Evolutionary conservation across 2,113 vertebrate genomes (phyloP), one percentile per base, ranked within the genome.

Genomic region (Misgurnus anguillicaudatus): DNA sequence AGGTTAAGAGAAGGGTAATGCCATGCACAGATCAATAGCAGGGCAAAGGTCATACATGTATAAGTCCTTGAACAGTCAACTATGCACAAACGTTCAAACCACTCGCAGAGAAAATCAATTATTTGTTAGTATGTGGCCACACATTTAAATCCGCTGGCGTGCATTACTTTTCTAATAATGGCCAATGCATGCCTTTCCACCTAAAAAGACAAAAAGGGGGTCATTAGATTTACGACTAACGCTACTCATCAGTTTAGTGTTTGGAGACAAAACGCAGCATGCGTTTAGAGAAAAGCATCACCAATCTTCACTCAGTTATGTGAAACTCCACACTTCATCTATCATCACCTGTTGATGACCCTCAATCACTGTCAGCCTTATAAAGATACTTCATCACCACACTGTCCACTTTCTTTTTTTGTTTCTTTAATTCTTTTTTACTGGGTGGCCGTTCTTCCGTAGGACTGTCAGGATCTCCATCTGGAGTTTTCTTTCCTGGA

Each of bases 351-450:
- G 87, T 76, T 61, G 45, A 47, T 42, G 67, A 38, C 85, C 85
- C 41, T 95, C 94, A 98, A 90, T 99, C 97, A 86, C 96, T 98
- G 91, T 98, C 98, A 0, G 96, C 93, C n/a, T 91, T 95, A 91
- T 98, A 99, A 75, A 97, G 93, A 87, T 99, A 99, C 84, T 99
- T 99, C 97, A 99, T 98, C 94, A 99, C 90, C 87, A 97, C 58
- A 88, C 74, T 98, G 86, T 99, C 96, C 84, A 96, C 87, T 84
- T 96, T 94, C 84, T 98, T 98, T 83, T 95, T 94, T 31, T 93
- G 92, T 82, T 93, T 92, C 89, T 96, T 97, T 68, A 94, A 86
- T 36, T 94, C 92, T 84, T 95, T 98, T 86, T 90, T 95, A 8
- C 84, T 83, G 2, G 81, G 51, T 51, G 85, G 55, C 19, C 67